phyloP scores from a whole-genome alignment of 2,888 invertebrate genomes.

The Selenia dentaria region DNA sequence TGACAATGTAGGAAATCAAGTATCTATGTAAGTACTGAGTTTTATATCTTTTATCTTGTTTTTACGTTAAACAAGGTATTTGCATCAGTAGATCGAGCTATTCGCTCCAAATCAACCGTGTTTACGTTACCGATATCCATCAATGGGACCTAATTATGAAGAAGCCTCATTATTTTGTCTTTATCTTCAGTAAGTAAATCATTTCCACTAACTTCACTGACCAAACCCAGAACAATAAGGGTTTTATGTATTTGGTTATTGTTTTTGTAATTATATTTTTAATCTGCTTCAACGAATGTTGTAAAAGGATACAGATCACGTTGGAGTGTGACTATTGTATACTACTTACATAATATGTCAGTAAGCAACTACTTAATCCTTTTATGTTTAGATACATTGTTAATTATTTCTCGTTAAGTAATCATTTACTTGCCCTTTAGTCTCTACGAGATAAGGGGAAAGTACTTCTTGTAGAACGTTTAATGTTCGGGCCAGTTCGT shows the following conservation, averaged over 20 bases:
- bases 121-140: constrained; percentile 17
- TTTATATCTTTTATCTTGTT: constrained; percentile 36
- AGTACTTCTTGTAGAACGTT: background rate
- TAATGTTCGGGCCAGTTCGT: constrained; percentile 1
- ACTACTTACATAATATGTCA: too few relatives aligned
- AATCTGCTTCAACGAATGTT: background rate
- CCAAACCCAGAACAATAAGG: background rate
- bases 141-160: constrained; percentile 44
- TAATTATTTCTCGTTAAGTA: constrained; percentile 8
- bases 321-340: too few relatives aligned
- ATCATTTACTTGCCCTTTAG: constrained; percentile 8
- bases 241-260: background rate
- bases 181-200: constrained; percentile 39
- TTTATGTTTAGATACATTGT: background rate
- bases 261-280: background rate
- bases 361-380: too few relatives aligned
- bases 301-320: background rate
- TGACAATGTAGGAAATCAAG: constrained; percentile 19
- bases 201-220: background rate
- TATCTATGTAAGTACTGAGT: constrained; percentile 29
- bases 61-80: constrained; percentile 21
- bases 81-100: constrained; percentile 33
- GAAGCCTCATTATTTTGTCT: constrained; percentile 33
- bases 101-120: constrained; percentile 28
- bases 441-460: constrained; percentile 1